These are phyloP conservation scores for Agrilus planipennis DNA, from an alignment of 1,140 invertebrate genomes.

Conservation along the genomic window DNA sequence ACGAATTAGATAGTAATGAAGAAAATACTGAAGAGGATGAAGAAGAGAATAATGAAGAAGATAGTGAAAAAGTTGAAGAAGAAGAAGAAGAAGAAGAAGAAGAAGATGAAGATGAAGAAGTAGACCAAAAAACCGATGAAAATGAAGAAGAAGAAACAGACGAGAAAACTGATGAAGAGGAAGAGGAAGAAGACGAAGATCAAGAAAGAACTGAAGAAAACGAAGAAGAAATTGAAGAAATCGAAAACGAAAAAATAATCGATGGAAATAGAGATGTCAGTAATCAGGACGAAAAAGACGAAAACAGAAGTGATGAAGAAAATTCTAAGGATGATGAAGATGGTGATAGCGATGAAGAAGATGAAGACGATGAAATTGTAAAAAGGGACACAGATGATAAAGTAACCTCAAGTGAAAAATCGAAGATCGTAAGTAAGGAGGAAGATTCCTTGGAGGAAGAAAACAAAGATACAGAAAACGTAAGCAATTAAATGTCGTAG, in stretches of 20 bases:
- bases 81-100: slow-evolving; percentile 29
- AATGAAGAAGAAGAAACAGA: slow-evolving; percentile 28
- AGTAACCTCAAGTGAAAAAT: slow-evolving; percentile 24
- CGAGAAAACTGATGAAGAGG: slow-evolving; percentile 22
- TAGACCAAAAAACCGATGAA: slow-evolving; percentile 24
- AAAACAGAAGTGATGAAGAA: slow-evolving; percentile 30
- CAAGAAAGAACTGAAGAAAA: slow-evolving; percentile 21
- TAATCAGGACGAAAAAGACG: slow-evolving; percentile 27
- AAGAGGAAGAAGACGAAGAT: slow-evolving; percentile 30
- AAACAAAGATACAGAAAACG: slow-evolving; percentile 22
- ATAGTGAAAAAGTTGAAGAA: slow-evolving; percentile 18
- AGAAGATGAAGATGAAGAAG: slow-evolving; percentile 27
- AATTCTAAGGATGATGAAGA: slow-evolving; percentile 29
- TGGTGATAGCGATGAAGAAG: slow-evolving; percentile 24
- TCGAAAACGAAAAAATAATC: slow-evolving; percentile 26
- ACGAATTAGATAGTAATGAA: slow-evolving; percentile 15
- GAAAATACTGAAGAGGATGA: slow-evolving; percentile 12
- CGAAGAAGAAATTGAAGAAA: slow-evolving; percentile 22
- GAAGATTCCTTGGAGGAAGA: slow-evolving; percentile 22
- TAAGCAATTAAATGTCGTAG: slow-evolving; percentile 15
- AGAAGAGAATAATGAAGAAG: slow-evolving; percentile 15
- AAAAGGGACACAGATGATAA: not conserved
- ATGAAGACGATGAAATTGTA: slow-evolving; percentile 29
- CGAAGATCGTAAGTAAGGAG: slow-evolving; percentile 19
- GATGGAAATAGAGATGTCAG: slow-evolving; percentile 23